These are phyloP conservation scores for Xiphorhynchus erythropygius DNA, from an alignment of 2,797 vertebrate species.

Conservation along the genomic window DNA sequence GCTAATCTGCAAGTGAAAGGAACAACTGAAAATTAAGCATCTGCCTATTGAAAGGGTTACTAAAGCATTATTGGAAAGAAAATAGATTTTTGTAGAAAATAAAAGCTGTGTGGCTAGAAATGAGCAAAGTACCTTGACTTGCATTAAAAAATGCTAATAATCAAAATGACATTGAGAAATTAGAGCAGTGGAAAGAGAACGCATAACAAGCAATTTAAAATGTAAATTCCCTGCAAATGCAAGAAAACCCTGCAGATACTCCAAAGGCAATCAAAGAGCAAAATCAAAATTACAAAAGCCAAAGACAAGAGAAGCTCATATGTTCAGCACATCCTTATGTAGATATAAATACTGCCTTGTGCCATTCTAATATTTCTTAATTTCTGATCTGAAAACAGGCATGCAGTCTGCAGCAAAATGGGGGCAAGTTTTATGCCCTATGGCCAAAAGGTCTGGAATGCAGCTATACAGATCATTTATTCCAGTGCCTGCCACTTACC, in stretches of 20 bases:
- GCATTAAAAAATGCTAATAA: background rate
- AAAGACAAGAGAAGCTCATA: background rate
- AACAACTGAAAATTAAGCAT: background rate
- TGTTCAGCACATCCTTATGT: background rate
- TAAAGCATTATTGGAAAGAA: background rate
- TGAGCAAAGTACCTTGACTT: background rate
- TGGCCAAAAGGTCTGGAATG: background rate
- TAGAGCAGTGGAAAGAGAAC: background rate
- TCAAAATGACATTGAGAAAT: slow-evolving; percentile 29
- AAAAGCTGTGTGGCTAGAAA: background rate
- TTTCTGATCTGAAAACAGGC: background rate
- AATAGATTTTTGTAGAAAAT: background rate
- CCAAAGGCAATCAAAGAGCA: slow-evolving; percentile 6
- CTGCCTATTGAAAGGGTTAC: background rate
- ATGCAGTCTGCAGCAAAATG: background rate
- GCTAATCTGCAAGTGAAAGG: background rate
- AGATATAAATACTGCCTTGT: background rate
- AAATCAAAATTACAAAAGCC: background rate
- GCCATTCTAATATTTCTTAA: background rate
- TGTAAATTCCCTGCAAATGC: slow-evolving; percentile 23
- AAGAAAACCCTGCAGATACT: slow-evolving; percentile 24
- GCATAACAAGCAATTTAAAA: slow-evolving; percentile 24
- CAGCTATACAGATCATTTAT: background rate
- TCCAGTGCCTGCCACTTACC: background rate
- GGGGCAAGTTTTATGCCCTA: background rate